phyloP scores from a whole-genome alignment of 2,113 vertebrate species.

The Mustelus asterias region DNA sequence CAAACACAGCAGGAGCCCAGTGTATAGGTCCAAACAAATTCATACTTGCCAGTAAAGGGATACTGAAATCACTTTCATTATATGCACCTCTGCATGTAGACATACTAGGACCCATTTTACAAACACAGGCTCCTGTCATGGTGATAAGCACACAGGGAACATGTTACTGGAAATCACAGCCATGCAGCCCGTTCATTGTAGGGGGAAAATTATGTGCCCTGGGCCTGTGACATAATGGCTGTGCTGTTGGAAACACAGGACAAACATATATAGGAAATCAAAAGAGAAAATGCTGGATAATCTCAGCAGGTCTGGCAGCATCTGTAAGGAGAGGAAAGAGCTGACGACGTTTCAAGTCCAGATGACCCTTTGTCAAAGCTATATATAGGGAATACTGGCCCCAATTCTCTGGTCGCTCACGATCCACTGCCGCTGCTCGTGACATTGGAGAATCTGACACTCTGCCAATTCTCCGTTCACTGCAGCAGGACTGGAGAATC shows the following conservation, averaged over 20 bases:
- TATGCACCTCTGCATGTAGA: not conserved
- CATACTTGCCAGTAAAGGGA: not conserved
- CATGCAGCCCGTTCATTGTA: not conserved
- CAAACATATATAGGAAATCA: not conserved
- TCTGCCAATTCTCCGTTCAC: too few relatives aligned
- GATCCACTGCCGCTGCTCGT: too few relatives aligned
- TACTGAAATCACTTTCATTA: not conserved
- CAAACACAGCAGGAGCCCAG: not conserved
- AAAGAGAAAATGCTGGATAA: too few relatives aligned
- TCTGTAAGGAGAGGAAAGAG: too few relatives aligned
- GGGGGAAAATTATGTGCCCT: not conserved
- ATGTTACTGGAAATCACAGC: not conserved
- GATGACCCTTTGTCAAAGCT: too few relatives aligned
- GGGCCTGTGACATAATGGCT: not conserved
- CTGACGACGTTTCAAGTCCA: too few relatives aligned
- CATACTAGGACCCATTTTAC: not conserved
- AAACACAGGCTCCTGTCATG: not conserved
- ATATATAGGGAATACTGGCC: too few relatives aligned
- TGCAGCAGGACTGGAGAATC: too few relatives aligned
- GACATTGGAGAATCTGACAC: too few relatives aligned
- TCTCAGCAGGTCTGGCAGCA: too few relatives aligned
- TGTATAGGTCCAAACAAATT: not conserved
- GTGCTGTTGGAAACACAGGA: not conserved
- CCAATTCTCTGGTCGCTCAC: too few relatives aligned
- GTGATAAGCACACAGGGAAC: not conserved